These are phyloP conservation scores for Acromyrmex echinatior DNA, from an alignment of 1,140 invertebrate genomes.

Conservation along the genomic window DNA sequence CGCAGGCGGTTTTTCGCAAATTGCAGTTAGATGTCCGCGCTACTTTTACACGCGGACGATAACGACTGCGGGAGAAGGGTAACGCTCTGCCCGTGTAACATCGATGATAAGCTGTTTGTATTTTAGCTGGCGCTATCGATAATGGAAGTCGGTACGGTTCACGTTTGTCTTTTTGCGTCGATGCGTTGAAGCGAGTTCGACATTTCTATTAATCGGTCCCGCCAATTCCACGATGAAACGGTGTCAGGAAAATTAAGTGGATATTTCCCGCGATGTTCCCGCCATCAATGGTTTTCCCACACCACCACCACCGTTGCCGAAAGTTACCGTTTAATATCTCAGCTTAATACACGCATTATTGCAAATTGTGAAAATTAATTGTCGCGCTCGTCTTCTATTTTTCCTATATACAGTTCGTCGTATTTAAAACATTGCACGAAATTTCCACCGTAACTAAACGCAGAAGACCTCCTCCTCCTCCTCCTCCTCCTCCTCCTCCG, in stretches of 20 bases:
- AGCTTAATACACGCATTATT: neutral
- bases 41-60: constrained; percentile 56
- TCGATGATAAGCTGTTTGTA: constrained; percentile 62
- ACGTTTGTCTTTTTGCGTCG: constrained; percentile 46
- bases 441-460: constrained; percentile 48
- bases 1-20: constrained; percentile 57
- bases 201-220: constrained; percentile 53
- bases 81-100: constrained; percentile 38
- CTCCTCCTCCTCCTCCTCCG: neutral
- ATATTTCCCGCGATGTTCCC: neutral
- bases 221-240: constrained; percentile 66
- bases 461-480: neutral
- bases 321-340: neutral
- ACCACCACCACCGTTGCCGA: neutral
- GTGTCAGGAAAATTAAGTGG: constrained; percentile 31
- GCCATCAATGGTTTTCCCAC: neutral
- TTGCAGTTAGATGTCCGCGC: constrained; percentile 62
- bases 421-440: constrained; percentile 29
- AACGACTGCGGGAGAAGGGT: constrained; percentile 8
- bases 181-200: constrained; percentile 40
- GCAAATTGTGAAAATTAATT: constrained; percentile 1
- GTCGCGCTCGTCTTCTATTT: constrained; percentile 21
- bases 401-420: neutral
- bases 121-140: constrained; percentile 55
- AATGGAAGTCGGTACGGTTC: constrained; percentile 48